Evolutionary conservation across 2,113 vertebrate genomes (phyloP), one percentile per base, ranked within the genome.

Genomic region (Rhombomys opimus): DNA sequence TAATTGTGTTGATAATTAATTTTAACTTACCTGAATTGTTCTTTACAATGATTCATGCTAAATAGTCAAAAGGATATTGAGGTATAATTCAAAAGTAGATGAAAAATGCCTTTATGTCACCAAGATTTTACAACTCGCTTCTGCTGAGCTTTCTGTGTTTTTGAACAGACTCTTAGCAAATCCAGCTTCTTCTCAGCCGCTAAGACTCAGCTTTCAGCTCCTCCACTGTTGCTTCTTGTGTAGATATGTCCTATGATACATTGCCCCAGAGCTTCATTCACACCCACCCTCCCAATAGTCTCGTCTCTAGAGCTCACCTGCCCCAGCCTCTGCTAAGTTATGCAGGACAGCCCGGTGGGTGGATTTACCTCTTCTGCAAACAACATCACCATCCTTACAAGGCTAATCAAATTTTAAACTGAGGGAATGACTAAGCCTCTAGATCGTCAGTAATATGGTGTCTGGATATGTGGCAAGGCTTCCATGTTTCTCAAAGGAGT

Each of bases 11-110:
- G 75, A 93, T 84, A 82, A 91, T 87, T 81, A 82, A 35, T 61
- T 87, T 90, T 67, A 72, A 59, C 90, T 95, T 95, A 85, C 32
- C 72, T 27, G 72, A 87, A 25, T 75, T 90, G 1, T 25, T 87
- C 25, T 91, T 57, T 46, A 8, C 0, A 63, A 52, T 96, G 27
- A 32, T 76, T 67, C 20, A 50, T 78, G 65, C 81, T 86, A 88
- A 96, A 63, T 87, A 90, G 93, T 38, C 57, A 70, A 94, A 92
- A 57, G 18, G 11, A 32, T 65, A 46, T 11, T 46, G 41, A 86
- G 61, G 7, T 32, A 0, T 72, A 76, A 90, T 35, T 35, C 18
- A 46, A 77, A 38, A 25, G 52, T 27, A 82, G 20, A 46, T 46
- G 35, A 72, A 59, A 86, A 77, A 67, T 1, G 7, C 50, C 41